phyloP scores from a whole-genome alignment of 2,888 invertebrate genomes.

The Callyntrura sp. region DNA sequence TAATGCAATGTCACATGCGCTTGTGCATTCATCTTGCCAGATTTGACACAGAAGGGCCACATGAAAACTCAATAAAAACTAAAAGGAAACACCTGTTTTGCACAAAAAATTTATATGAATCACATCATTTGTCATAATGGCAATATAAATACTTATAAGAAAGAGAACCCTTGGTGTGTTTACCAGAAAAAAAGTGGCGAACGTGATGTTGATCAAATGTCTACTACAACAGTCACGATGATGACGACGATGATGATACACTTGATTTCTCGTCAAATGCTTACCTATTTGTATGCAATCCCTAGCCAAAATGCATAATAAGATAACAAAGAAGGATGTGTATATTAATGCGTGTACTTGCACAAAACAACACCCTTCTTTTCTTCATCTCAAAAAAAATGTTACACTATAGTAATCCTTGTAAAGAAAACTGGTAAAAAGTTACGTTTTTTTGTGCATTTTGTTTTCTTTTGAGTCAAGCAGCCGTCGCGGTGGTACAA shows the following conservation, averaged over 20 bases:
- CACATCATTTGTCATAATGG: constrained; percentile 24
- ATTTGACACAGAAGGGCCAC: constrained; percentile 16
- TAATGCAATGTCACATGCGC: background rate
- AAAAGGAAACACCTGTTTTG: constrained; percentile 37
- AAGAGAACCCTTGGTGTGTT: constrained; percentile 10
- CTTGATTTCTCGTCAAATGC: constrained; percentile 13
- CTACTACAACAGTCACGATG: background rate
- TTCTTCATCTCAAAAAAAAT: background rate
- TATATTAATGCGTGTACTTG: background rate
- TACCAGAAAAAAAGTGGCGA: constrained; percentile 7
- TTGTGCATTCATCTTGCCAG: background rate
- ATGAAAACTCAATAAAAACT: constrained; percentile 24
- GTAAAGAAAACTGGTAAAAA: background rate
- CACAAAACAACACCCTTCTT: background rate
- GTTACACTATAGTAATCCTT: background rate
- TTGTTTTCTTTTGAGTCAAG: constrained; percentile 31
- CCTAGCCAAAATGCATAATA: background rate
- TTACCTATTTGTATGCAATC: background rate
- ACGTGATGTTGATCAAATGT: constrained; percentile 40
- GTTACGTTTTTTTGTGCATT: constrained; percentile 18
- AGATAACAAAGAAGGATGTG: background rate
- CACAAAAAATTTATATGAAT: constrained; percentile 21
- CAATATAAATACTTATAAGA: no score
- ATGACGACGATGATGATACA: background rate
- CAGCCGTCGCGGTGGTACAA: background rate